These are phyloP conservation scores for Phortica variegata DNA, from an alignment of 1,140 invertebrate species.

Conservation along the genomic window DNA sequence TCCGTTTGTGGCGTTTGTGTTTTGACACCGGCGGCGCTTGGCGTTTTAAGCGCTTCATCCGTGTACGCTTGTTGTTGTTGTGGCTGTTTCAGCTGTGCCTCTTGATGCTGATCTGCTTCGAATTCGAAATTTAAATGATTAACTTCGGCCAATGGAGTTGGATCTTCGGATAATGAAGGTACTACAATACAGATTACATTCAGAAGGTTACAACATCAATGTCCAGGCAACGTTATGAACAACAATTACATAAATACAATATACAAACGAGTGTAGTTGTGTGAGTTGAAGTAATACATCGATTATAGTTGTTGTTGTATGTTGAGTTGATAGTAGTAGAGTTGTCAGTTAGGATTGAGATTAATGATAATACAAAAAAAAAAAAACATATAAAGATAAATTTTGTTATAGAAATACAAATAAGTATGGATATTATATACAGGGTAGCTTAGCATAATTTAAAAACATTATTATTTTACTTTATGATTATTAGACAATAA, in stretches of 20 bases:
- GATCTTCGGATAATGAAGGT: conserved; percentile 57
- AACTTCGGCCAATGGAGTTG: conserved; percentile 55
- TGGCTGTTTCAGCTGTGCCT: background rate
- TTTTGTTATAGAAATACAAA: no score
- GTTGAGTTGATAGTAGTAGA: background rate
- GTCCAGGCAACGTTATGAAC: no score
- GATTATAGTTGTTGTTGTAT: conserved; percentile 7
- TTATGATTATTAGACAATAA: no score
- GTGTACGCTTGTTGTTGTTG: conserved; percentile 4
- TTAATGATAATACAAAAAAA: no score
- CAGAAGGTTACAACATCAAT: background rate
- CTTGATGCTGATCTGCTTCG: conserved; percentile 35
- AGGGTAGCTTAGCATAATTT: no score
- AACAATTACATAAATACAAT: conserved; percentile 9
- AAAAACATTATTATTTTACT: no score
- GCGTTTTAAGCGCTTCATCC: conserved; percentile 36
- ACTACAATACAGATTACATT: conserved; percentile 25
- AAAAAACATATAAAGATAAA: no score
- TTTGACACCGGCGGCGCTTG: conserved; percentile 23
- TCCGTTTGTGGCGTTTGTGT: conserved; percentile 9
- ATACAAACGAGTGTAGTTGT: conserved; percentile 15
- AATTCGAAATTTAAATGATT: conserved; percentile 54
- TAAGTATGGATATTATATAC: no score
- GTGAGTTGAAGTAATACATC: no score
- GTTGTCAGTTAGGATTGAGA: no score